These are phyloP conservation scores for Acanthurus lineatus DNA, from an alignment of 2,797 vertebrate species.

Conservation along the genomic window DNA sequence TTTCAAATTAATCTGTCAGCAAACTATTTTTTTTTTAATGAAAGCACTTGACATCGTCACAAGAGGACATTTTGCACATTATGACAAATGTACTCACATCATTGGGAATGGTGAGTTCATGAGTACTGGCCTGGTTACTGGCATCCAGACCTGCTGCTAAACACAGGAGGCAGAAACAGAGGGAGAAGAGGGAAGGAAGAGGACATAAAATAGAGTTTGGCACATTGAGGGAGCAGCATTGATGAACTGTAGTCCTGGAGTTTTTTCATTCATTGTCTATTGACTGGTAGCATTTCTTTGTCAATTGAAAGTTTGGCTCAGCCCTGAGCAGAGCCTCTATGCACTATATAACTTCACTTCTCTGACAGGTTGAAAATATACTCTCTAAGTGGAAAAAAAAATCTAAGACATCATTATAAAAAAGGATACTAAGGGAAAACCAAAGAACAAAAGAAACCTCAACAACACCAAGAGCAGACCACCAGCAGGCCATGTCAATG, in stretches of 20 bases:
- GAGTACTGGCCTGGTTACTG: slow-evolving; percentile 98
- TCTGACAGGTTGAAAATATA: slow-evolving; percentile 10
- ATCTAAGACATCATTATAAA: slow-evolving; percentile 19
- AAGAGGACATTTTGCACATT: not conserved
- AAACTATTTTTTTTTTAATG: not conserved
- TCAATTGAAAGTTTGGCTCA: slow-evolving; percentile 36
- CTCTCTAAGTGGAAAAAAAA: not conserved
- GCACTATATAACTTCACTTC: not conserved
- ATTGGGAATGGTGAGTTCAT: slow-evolving; percentile 99
- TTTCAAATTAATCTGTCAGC: not conserved
- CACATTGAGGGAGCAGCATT: slow-evolving; percentile 51
- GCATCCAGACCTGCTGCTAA: slow-evolving; percentile 94
- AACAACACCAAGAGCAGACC: slow-evolving; percentile 85
- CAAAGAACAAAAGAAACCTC: slow-evolving; percentile 74
- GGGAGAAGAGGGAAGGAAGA: slow-evolving; percentile 54
- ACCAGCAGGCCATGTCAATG: slow-evolving; percentile 85
- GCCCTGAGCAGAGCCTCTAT: slow-evolving; percentile 32
- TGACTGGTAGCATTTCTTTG: slow-evolving; percentile 25
- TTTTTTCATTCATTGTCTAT: slow-evolving; percentile 23
- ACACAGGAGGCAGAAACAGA: slow-evolving; percentile 66
- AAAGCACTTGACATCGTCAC: not conserved
- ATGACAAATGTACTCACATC: slow-evolving; percentile 91
- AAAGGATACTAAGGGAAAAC: slow-evolving; percentile 47
- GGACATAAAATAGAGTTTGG: slow-evolving; percentile 77
- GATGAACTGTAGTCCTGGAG: slow-evolving; percentile 38